These are phyloP conservation scores for Hyposoter didymator DNA, from an alignment of 2,888 invertebrate genomes.

Conservation along the genomic window DNA sequence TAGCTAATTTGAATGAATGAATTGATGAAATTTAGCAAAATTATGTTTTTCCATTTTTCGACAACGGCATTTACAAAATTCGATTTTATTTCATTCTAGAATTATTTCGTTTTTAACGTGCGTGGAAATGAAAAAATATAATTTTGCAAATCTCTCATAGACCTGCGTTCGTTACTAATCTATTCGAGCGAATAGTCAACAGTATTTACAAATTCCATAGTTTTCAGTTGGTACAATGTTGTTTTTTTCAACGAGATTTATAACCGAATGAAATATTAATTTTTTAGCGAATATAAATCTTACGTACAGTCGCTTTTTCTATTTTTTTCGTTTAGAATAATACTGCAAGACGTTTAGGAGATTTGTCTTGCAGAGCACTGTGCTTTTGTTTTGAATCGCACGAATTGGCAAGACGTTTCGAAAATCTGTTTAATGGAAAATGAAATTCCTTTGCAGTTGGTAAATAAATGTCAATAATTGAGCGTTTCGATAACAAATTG, in stretches of 20 bases:
- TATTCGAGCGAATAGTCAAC: conserved; percentile 65
- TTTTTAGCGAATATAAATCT: conserved; percentile 44
- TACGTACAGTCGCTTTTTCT: conserved; percentile 5
- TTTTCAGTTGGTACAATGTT: conserved; percentile 30
- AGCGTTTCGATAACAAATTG: conserved; percentile 38
- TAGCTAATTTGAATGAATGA: not conserved
- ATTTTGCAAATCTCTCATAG: conserved; percentile 18
- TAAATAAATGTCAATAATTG: conserved; percentile 26
- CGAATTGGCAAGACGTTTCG: not conserved
- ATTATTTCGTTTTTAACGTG: not conserved
- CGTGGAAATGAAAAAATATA: conserved; percentile 27
- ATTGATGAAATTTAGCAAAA: conserved; percentile 5
- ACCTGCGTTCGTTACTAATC: conserved; percentile 35
- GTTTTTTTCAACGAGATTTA: conserved; percentile 32
- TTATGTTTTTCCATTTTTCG: not conserved
- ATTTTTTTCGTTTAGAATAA: conserved; percentile 35
- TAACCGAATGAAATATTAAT: conserved; percentile 12
- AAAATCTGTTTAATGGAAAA: not conserved
- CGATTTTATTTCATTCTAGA: not conserved
- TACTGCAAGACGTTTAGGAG: conserved; percentile 44
- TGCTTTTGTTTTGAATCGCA: not conserved
- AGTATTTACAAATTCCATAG: conserved; percentile 72
- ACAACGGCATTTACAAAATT: not conserved
- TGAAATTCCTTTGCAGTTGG: not conserved
- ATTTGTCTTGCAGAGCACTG: conserved; percentile 41